Evolutionary conservation across 2,797 vertebrate species (phyloP), one percentile per base, ranked within the genome.

Genomic region (Antennarius maculatus): DNA sequence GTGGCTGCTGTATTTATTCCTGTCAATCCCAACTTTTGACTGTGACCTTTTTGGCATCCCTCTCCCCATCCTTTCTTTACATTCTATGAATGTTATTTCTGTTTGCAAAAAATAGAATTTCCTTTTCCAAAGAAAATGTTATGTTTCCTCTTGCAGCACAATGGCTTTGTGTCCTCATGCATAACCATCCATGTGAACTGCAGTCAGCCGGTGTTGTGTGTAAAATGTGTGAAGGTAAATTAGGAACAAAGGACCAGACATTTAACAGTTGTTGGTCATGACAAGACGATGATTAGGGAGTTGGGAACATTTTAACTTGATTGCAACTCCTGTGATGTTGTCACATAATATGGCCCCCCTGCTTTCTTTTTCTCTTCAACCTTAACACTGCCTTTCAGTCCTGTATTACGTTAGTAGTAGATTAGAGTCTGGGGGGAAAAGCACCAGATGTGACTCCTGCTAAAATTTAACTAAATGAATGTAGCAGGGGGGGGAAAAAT

Each of bases 201-300:
- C 67, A 56, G 54, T 64, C 76, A 69, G 73, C 71, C 72, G 76
- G 78, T n/a, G 62, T 53, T 69, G 70, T 74, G 80, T 89, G 86
- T 87, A 86, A 83, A 90, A 91, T 88, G 84, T 47, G 73, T 51
- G 74, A 81, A 86, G 83, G 79, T 86, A 83, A 86, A 88, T 86
- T 83, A 87, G 78, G 79, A 88, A 86, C 85, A 86, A 88, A 74
- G 66, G 68, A 75, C 56, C 55, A 28, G 82, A 79, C 85, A 76
- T 89, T 90, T 90, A 92, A 89, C 88, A 84, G 82, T 85, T 91
- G 86, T 89, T 88, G 79, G 61, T 74, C 81, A 86, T 86, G 89
- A 92, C 88, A 91, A 91, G 87, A 78, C 84, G 81, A 85, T 85
- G 89, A 92, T 92, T 89, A 87, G 83, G 84, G 83, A 92, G 92